These are phyloP conservation scores for Sitobion miscanthi DNA, from an alignment of 1,140 invertebrate genomes.

Conservation along the genomic window DNA sequence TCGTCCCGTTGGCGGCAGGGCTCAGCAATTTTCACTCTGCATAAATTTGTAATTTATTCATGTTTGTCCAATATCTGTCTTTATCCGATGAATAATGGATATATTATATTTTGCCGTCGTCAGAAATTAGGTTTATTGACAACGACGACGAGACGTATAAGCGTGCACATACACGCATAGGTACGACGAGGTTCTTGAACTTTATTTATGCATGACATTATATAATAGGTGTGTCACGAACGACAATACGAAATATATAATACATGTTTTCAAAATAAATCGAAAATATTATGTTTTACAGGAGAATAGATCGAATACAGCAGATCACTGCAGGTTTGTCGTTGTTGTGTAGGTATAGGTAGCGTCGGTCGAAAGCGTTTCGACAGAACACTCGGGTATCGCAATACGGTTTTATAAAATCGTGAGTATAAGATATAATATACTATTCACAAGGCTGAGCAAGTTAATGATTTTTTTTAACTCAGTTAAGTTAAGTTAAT, in stretches of 20 bases:
- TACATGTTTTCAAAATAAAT: not conserved
- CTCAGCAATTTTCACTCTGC: slow-evolving; percentile 10
- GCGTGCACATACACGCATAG: not conserved
- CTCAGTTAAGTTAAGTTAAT: too few relatives aligned
- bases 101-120: not conserved
- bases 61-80: slow-evolving; percentile 21
- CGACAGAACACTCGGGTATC: not conserved
- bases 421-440: not conserved
- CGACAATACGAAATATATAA: not conserved
- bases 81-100: slow-evolving; percentile 24
- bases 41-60: slow-evolving; percentile 27
- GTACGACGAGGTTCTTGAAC: not conserved
- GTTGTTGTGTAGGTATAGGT: not conserved
- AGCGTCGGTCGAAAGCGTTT: not conserved
- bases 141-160: not conserved
- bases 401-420: not conserved
- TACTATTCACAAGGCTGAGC: not conserved
- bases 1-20: not conserved
- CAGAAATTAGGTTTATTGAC: slow-evolving; percentile 16
- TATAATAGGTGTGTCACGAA: not conserved
- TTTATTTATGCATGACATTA: not conserved
- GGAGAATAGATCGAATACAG: not conserved
- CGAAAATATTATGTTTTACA: not conserved
- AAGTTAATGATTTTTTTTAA: too few relatives aligned
- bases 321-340: not conserved